These are phyloP conservation scores for Corythornis vintsioides DNA, from an alignment of 2,113 vertebrate species.

Conservation along the genomic window DNA sequence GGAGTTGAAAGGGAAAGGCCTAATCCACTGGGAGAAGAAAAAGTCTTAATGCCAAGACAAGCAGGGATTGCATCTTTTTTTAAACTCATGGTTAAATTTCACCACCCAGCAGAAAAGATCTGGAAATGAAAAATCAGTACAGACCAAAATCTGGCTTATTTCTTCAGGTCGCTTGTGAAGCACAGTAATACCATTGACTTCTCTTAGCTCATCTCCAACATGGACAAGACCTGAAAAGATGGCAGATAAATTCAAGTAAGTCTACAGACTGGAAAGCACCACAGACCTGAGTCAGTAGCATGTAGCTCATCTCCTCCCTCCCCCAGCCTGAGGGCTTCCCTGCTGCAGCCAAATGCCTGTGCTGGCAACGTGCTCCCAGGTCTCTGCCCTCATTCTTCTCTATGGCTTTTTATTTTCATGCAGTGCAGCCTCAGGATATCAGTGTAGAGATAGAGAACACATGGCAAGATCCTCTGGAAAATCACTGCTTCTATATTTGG, in stretches of 20 bases:
- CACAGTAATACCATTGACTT: slow-evolving; percentile 91
- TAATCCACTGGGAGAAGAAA: slow-evolving; percentile 24
- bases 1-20: slow-evolving; percentile 13
- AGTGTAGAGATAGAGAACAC: background rate
- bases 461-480: background rate
- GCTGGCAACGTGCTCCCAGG: background rate
- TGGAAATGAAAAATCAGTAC: slow-evolving; percentile 35
- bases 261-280: background rate
- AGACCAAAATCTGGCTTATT: slow-evolving; percentile 96
- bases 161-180: slow-evolving; percentile 92
- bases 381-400: background rate
- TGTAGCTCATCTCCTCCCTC: background rate
- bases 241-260: slow-evolving; percentile 10
- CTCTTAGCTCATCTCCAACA: slow-evolving; percentile 92
- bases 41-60: slow-evolving; percentile 1
- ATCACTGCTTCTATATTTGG: background rate
- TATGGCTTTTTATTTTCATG: background rate
- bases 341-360: background rate
- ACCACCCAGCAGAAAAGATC: background rate
- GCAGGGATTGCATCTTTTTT: background rate
- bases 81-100: background rate
- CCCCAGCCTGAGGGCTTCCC: background rate
- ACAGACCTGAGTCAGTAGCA: background rate
- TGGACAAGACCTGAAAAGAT: slow-evolving; percentile 88
- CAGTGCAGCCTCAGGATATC: background rate